Base-by-base conservation (phyloP, 1,140 invertebrate genomes). In the Steinernema feltiae region DNA sequence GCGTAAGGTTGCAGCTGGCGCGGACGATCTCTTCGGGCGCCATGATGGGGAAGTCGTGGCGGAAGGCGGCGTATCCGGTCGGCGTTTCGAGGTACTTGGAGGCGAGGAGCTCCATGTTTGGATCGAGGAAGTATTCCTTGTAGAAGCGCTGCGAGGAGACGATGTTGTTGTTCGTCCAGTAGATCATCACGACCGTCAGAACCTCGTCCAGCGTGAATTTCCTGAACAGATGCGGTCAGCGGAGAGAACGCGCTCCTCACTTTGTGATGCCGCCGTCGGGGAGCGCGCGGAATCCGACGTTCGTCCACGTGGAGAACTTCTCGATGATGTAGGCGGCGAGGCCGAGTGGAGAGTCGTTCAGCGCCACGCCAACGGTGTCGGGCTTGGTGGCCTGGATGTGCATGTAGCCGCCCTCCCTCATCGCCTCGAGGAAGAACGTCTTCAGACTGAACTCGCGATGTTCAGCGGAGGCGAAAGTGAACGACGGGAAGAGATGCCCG, bases 161-260 rank as follows among this genome's bases (percentile, higher is more conserved):
- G 69, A 80, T 70, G 75, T 75, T 73, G 48, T 74, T 77, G 35
- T 86, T 83, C n/a, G 80, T 76, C 91, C 93, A 96, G 86, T 95
- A 96, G 31, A 95, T 86, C 92, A 94, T 95, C 0, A 95, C 83
- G 83, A 94, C 94, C 78, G 94, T 94, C 1, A 96, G 87, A 1
- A 95, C 86, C 79, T 93, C 91, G 70, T 93, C 92, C 69, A 91
- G 86, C 2, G 88, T 86, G 82, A 89, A 91, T 78, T 90, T 90
- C 53, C 79, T 83, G 18, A 21, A 79, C 30, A 17, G 24, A 12
- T 3, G 21, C 17, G 1, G 1, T 77, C 53, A 63, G 24, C 3
- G 24, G 53, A 12, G 7, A 41, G 35, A 41, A 18, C 18, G 35
- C 7, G 18, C 7, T 7, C 7, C 24, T 63, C n/a, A 76, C 41